Evolutionary conservation across 30 jellyfish, hydroid and myxozoan genomes (phyloP).

Genomic region (Cassiopea xamachana): DNA sequence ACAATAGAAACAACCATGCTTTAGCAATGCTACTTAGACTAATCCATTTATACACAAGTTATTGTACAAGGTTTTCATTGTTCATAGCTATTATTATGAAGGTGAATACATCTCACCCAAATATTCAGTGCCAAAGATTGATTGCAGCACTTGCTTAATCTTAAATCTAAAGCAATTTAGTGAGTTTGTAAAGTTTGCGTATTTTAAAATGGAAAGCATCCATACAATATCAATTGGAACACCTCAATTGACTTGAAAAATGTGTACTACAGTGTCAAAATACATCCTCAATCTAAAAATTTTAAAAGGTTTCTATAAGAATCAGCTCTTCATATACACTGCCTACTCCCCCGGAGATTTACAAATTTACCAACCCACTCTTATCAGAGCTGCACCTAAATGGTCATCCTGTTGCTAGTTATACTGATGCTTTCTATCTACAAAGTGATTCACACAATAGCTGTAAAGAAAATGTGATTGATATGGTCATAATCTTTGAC

Average conservation of each 20-base stretch:
- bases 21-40: too few species aligned
- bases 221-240: background rate
- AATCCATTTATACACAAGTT: too few species aligned
- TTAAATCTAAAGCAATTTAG: slow-evolving; percentile 30
- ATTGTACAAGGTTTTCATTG: background rate
- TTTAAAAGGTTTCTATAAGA: background rate
- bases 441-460: slow-evolving; percentile 18
- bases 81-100: background rate
- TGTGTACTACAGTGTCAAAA: slow-evolving; percentile 37
- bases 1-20: too few species aligned
- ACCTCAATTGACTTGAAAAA: slow-evolving; percentile 48
- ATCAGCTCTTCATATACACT: background rate
- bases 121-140: slow-evolving; percentile 49
- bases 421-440: slow-evolving; percentile 31
- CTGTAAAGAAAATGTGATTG: slow-evolving; percentile 11
- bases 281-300: slow-evolving; percentile 2
- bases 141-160: slow-evolving; percentile 32
- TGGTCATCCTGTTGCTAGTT: slow-evolving; percentile 6
- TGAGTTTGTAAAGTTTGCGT: background rate
- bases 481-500: slow-evolving; percentile 26
- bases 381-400: background rate
- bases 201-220: slow-evolving; percentile 50
- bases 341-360: slow-evolving; percentile 21
- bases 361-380: slow-evolving; percentile 28
- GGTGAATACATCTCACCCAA: slow-evolving; percentile 38